These are phyloP conservation scores for Melolontha melolontha DNA, from an alignment of 2,888 invertebrate genomes.

Conservation along the genomic window DNA sequence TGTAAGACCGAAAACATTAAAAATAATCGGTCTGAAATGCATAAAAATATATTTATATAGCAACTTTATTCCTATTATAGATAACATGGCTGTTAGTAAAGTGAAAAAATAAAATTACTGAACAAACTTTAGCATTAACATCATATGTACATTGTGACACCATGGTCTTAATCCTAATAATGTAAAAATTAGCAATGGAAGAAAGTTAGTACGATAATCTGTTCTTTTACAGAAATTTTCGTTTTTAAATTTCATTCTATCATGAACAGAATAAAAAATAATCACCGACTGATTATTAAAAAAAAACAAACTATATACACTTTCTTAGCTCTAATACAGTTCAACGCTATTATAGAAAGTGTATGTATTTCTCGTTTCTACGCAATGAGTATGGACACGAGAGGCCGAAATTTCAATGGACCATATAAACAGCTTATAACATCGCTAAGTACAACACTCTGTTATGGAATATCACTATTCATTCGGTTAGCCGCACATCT, in stretches of 20 bases:
- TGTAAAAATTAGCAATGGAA: not conserved
- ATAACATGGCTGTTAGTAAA: not conserved
- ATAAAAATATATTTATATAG: not conserved
- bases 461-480: too few species aligned
- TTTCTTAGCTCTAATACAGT: too few species aligned
- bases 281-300: not conserved
- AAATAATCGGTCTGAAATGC: too few species aligned
- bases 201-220: not conserved
- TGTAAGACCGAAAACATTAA: not conserved
- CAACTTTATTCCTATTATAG: not conserved
- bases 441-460: too few species aligned
- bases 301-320: not conserved
- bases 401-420: too few species aligned
- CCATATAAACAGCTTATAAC: too few species aligned
- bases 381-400: too few species aligned
- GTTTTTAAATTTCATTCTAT: constrained; percentile 7
- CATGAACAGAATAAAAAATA: too few species aligned
- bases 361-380: too few species aligned
- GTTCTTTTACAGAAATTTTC: constrained; percentile 18
- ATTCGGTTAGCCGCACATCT: too few species aligned
- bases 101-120: not conserved
- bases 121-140: not conserved
- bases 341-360: too few species aligned
- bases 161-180: constrained; percentile 19
- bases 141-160: not conserved